Evolutionary conservation across 1,140 invertebrate genomes (phyloP), one percentile per base, ranked within the genome.

Genomic region (Stenopsyche tienmushanensis): DNA sequence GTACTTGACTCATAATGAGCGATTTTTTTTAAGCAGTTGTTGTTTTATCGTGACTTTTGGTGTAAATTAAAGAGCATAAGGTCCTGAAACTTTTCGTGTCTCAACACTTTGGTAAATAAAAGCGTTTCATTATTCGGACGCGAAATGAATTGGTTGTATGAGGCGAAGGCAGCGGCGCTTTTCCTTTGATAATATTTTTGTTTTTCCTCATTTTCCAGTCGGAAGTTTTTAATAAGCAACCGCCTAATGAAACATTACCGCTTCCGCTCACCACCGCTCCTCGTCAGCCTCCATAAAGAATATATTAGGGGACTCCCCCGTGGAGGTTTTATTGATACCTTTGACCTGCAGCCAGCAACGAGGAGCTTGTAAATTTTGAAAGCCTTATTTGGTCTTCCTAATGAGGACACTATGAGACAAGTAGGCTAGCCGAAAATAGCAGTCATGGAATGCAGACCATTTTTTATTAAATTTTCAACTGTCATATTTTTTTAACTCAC

Each of bases 221-320:
- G 62, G 62, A 64, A 64, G 52, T 66, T 66, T 66, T 66, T 66
- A 66, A 66, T 66, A 66, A 66, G 57, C 65, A 45, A 44, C 55
- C 57, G 18, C 57, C 49, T 66, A 62, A 66, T 66, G 57, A 62
- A 66, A 66, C 65, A 57, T 65, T 39, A 65, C 63, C 63, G 58
- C 41, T 47, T 55, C 52, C 63, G 53, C 20, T n/a, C 29, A 39
- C n/a, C 49, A 42, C 52, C 50, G 17, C 63, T 53, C n/a, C 41
- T 17, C 26, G 52, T 44, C 17, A 9, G 45, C 39, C 52, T 15
- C 26, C 52, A 62, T 66, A 62, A 66, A 66, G 65, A 66, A 66
- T 66, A 66, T 62, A 60, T 65, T 59, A 65, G 44, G 29, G 55
- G 45, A 20, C 26, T 58, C 57, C 23, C 42, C 18, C 13, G 62